Percentiles rank a stretch among this genome's conserved stretches.
phyloP scores from a whole-genome alignment of 2,797 vertebrate species.

The Chiloscyllium punctatum region DNA sequence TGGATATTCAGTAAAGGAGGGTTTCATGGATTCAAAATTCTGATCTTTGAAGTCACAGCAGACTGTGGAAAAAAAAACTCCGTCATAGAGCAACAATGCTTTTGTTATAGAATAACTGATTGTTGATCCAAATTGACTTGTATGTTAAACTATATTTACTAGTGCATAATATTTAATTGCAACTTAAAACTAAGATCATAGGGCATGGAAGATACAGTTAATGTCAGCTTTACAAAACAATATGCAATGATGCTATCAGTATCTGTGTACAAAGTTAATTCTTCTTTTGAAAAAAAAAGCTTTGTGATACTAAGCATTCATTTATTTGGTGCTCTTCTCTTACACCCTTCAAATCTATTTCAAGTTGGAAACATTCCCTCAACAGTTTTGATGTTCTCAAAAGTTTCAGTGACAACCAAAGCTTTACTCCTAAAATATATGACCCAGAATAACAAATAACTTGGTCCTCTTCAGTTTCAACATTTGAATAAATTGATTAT shows the following conservation, averaged over 20 bases:
- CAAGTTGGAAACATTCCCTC: background rate
- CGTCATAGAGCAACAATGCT: background rate
- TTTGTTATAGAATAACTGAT: background rate
- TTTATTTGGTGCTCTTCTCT: background rate
- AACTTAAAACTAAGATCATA: background rate
- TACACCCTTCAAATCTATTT: background rate
- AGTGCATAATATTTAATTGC: background rate
- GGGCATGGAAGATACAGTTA: background rate
- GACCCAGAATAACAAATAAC: background rate
- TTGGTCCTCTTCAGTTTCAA: background rate
- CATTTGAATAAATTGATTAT: slow-evolving; percentile 5
- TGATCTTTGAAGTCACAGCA: background rate
- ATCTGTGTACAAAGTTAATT: background rate
- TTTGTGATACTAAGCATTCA: background rate
- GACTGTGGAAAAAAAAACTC: background rate
- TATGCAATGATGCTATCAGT: background rate
- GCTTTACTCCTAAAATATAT: background rate
- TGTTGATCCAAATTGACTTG: background rate
- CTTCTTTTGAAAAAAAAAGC: background rate
- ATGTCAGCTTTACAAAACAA: background rate
- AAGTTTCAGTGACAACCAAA: background rate
- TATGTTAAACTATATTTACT: background rate
- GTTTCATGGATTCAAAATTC: slow-evolving; percentile 21
- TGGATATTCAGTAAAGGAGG: background rate
- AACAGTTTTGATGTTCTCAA: background rate